phyloP scores from a whole-genome alignment of 2,888 invertebrate genomes.

The Eurois occulta region DNA sequence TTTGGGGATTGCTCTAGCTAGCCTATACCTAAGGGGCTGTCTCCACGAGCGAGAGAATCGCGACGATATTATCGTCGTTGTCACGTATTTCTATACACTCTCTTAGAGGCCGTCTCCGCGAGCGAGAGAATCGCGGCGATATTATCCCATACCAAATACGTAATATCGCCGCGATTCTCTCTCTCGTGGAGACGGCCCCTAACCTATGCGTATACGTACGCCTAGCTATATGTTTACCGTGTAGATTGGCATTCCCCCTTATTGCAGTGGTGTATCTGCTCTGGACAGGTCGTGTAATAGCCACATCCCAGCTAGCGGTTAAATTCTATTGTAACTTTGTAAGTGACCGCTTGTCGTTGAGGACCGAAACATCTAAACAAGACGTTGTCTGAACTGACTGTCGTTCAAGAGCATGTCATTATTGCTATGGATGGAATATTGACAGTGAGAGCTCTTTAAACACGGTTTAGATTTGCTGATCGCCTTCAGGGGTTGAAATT shows the following conservation, averaged over 20 bases:
- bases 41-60: no score
- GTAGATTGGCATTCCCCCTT: neutral
- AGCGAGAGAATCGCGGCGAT: no score
- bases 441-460: neutral
- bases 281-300: neutral
- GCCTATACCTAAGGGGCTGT: no score
- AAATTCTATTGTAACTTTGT: neutral
- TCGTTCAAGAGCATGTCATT: neutral
- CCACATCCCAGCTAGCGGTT: neutral
- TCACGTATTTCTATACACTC: no score
- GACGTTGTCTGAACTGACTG: no score
- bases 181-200: no score
- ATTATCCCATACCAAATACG: no score
- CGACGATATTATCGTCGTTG: no score
- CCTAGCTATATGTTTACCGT: neutral
- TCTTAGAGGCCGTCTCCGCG: no score
- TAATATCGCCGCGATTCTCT: no score
- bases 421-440: neutral
- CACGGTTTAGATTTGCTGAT: neutral
- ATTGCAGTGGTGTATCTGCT: neutral
- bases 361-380: neutral
- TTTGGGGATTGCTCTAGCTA: neutral
- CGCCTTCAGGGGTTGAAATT: neutral
- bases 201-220: neutral
- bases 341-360: neutral